Evolutionary conservation across 92 coral and sea anemone species (phyloP).

Genomic region (Phymanthus crucifer): DNA sequence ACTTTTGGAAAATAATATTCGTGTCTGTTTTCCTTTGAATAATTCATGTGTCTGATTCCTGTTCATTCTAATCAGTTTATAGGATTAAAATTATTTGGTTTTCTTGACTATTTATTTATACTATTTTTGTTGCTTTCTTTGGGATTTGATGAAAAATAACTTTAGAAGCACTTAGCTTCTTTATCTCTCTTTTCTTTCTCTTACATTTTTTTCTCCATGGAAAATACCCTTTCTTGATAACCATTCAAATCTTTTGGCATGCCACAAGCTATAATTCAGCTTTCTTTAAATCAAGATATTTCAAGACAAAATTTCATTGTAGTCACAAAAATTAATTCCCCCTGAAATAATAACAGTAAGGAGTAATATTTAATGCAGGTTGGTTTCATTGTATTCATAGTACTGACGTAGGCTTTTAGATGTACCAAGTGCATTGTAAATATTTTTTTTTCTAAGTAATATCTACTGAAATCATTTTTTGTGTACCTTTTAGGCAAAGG

Average conservation of each 20-base stretch:
- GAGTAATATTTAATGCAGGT: not conserved
- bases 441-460: not conserved
- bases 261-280: no score
- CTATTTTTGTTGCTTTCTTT: no score
- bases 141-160: no score
- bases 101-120: not conserved
- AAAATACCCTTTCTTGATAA: no score
- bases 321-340: no score
- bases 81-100: not conserved
- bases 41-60: not conserved
- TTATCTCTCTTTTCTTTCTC: not conserved
- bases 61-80: not conserved
- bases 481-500: slow-evolving; percentile 63
- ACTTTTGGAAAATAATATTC: not conserved
- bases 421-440: not conserved
- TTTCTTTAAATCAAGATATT: no score
- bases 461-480: not conserved
- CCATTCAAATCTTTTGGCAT: not conserved
- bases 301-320: no score
- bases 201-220: not conserved
- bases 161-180: no score
- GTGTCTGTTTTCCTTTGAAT: not conserved
- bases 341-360: no score
- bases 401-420: not conserved
- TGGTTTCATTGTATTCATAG: not conserved